Evolutionary conservation across 2,797 vertebrate genomes (phyloP).

Genomic region (Mormyrus hasselquistii): DNA sequence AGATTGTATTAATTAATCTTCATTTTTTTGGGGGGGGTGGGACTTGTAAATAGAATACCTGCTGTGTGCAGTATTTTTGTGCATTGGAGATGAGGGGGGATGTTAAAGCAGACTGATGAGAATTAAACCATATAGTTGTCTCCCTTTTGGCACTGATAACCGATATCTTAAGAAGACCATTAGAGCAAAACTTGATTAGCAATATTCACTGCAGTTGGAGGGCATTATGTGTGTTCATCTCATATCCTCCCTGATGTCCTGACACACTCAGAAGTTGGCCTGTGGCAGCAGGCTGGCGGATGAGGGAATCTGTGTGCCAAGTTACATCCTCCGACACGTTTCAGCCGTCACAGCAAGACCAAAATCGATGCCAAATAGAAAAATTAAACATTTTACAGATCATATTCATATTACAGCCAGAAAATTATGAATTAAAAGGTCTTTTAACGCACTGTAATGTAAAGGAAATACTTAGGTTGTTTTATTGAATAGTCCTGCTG

Average conservation of each 20-base stretch:
- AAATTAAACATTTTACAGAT: not conserved
- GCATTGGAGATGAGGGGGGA: not conserved
- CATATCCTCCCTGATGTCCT: not conserved
- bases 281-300: not conserved
- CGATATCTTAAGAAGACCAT: not conserved
- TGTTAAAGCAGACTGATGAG: not conserved
- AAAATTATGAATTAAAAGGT: not conserved
- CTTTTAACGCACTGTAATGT: not conserved
- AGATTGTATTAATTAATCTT: constrained; percentile 16
- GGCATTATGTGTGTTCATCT: not conserved
- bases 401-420: not conserved
- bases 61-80: not conserved
- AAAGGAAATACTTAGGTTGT: not conserved
- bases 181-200: not conserved
- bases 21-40: not conserved
- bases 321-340: not conserved
- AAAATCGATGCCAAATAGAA: not conserved
- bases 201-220: not conserved
- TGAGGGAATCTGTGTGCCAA: not conserved
- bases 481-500: not conserved
- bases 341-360: not conserved
- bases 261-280: not conserved
- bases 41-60: not conserved
- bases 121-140: not conserved
- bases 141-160: not conserved